Base-by-base conservation (phyloP, 2,113 vertebrate genomes). In the Geococcyx californianus region DNA sequence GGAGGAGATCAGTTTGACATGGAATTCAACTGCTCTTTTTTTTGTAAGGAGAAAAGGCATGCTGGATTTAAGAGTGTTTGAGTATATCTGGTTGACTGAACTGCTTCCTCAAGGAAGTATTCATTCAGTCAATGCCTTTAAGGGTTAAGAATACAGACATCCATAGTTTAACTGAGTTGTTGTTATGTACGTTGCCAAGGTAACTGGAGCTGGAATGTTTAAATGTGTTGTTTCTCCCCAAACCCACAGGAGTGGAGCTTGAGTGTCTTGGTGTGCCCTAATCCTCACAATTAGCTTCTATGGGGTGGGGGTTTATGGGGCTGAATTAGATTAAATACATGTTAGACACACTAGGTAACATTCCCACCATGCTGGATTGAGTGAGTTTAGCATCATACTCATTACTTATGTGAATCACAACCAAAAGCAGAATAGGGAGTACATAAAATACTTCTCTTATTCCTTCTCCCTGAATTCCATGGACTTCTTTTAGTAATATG, bases 121-220 rank as follows among this genome's bases (percentile, higher is more conserved):
- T 98, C 96, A 95, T 97, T 97, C 97, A 96, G 76, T 95, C 93
- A 88, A 91, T 89, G 94, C 96, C 95, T 94, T 97, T 91, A 98
- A 98, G 98, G 98, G 97, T 98, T 98, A 98, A 98, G 96, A 97
- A 98, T 98, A 98, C 93, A 98, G 95, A 98, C 97, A 97, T 88
- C 76, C 94, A 92, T 87, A 97, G 96, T 97, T 93, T 97, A 95
- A 94, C 82, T 87, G 96, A 95, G 92, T 96, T 98, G 98, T 98
- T 98, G 98, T 98, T 98, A 97, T 97, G 96, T 94, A 91, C 5
- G 98, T 98, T 98, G 95, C 98, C 98, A 97, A 95, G 98, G 98
- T 97, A 98, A 98, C 98, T 45, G 88, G 83, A 96, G 86, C 78
- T 96, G 98, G 98, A 98, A 98, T 98, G 98, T 97, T 98, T 96